Evolutionary conservation across 2,113 vertebrate species (phyloP).

Genomic region (Tragulus kanchil): DNA sequence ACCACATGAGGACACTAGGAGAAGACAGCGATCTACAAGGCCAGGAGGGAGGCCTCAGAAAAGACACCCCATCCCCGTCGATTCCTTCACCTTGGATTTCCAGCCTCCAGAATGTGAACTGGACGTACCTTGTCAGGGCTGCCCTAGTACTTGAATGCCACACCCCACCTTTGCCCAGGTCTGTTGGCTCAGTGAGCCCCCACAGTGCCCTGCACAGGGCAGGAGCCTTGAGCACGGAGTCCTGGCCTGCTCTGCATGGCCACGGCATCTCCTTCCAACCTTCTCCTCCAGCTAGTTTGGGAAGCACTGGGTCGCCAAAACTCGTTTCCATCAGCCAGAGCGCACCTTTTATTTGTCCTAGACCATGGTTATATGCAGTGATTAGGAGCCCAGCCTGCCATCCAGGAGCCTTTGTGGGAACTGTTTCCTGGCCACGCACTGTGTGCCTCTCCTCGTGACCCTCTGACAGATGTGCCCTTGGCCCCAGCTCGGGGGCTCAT

Average conservation of each 20-base stretch:
- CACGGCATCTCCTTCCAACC: neutral
- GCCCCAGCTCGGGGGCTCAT: neutral
- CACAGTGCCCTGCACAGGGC: accelerated
- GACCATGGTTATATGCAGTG: accelerated
- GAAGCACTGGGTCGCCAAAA: neutral
- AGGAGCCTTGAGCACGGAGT: accelerated
- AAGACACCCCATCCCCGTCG: neutral
- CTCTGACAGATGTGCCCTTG: neutral
- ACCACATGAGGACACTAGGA: accelerated
- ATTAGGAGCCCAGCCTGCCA: accelerated
- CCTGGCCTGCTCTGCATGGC: accelerated
- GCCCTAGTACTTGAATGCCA: neutral
- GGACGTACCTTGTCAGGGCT: neutral
- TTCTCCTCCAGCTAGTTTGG: neutral
- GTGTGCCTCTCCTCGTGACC: no score
- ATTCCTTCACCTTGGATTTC: neutral
- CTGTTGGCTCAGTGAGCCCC: accelerated
- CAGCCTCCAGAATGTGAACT: no score
- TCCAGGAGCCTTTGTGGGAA: neutral
- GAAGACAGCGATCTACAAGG: accelerated
- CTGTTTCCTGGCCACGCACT: neutral
- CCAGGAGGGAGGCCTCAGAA: neutral
- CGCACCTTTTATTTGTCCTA: neutral
- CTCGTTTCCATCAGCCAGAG: neutral
- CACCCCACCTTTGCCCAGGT: accelerated